Base-by-base conservation (phyloP, 2,888 invertebrate species). In the Dimorphilus gyrociliatus region DNA sequence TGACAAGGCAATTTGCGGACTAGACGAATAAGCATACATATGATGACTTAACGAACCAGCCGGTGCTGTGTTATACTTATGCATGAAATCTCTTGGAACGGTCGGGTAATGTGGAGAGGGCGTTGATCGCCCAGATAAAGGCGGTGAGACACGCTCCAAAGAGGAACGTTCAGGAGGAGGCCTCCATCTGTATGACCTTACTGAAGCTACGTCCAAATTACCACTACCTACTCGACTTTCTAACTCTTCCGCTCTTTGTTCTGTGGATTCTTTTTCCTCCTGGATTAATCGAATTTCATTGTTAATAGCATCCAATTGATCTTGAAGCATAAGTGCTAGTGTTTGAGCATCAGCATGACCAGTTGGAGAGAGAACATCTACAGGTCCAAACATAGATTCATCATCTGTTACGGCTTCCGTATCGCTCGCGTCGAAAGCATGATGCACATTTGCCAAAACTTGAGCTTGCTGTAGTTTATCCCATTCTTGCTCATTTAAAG, bases 301-400 rank as follows among this genome's bases (percentile, higher is more conserved):
- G 68, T 99, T 97, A 64, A 99, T 99, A 54, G 94, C 97, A 69
- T 99, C 94, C 41, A 99, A 70, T 65, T 97, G 92, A 55, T 99
- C 94, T 64, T 99, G 97, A 47, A 99, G 72, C 86, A 97, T 92
- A 60, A 92, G 76, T 27, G 97, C 97, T 42, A 97, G 69, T 1
- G 92, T 86, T 55, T 94, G 94, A 27, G 97, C 92, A 65, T 97
- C 94, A 3, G 84, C 81, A 59, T 56, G 58, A n/a, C 51, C 54
- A 4, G 51, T 44, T 65, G 73, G 55, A 18, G 60, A 55, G 36
- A 54, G 42, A 39, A 53, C 46, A 0, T 80, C 81, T 47, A 82
- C 82, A 46, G 79, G 78, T 19, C 54, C 57, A 54, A 78, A 78
- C 37, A 81, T 67, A 46, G 74, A 78, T 53, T 81, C 80, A 44